These are phyloP conservation scores for Hipparchia semele DNA, from an alignment of 2,888 invertebrate species.

Conservation along the genomic window DNA sequence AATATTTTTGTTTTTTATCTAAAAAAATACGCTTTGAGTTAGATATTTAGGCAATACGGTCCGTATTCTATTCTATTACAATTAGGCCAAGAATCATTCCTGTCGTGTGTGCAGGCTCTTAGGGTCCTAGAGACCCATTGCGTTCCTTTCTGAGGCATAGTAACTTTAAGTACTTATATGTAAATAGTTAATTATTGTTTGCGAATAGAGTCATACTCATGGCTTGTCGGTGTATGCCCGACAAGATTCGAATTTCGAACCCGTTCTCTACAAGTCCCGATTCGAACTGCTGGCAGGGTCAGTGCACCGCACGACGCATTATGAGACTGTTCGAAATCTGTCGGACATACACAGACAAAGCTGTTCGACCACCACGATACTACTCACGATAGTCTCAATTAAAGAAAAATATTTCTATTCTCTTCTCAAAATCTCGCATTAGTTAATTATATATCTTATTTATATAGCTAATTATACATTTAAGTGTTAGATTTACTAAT, in stretches of 20 bases:
- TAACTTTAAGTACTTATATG: slow-evolving; percentile 39
- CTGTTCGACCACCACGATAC: too few species aligned
- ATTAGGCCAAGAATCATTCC: not conserved
- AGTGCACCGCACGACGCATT: too few species aligned
- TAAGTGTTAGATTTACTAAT: slow-evolving; percentile 58
- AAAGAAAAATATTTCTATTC: not conserved
- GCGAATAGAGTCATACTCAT: too few species aligned
- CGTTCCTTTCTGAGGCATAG: slow-evolving; percentile 34
- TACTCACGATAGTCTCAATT: too few species aligned
- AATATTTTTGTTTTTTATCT: too few species aligned
- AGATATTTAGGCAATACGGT: not conserved
- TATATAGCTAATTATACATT: slow-evolving; percentile 40
- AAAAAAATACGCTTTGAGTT: too few species aligned
- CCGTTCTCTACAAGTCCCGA: too few species aligned
- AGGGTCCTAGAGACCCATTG: slow-evolving; percentile 16
- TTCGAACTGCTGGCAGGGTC: too few species aligned
- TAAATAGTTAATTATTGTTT: slow-evolving; percentile 33
- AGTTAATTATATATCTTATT: slow-evolving; percentile 1
- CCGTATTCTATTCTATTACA: slow-evolving; percentile 7
- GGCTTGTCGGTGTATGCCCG: too few species aligned
- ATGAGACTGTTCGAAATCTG: too few species aligned
- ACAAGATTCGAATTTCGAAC: too few species aligned
- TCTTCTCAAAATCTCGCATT: slow-evolving; percentile 13
- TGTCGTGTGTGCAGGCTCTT: slow-evolving; percentile 11
- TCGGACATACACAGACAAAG: too few species aligned